Percentiles rank a stretch among this genome's conserved stretches.
phyloP scores from a whole-genome alignment of 2,797 vertebrate genomes.

The Pteronotus mesoamericanus region DNA sequence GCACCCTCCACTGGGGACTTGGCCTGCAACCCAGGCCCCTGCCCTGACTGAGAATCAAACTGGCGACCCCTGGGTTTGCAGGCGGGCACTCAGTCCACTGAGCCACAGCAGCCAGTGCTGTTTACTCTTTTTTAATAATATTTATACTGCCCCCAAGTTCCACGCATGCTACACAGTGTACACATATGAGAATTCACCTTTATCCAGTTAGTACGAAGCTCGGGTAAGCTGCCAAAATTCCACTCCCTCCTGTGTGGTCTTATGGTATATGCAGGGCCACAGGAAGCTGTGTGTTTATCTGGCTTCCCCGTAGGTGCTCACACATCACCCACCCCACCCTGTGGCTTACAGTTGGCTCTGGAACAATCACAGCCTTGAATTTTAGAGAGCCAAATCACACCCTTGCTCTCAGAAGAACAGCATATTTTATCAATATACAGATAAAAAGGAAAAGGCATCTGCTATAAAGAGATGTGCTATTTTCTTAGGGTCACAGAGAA shows the following conservation, averaged over 20 bases:
- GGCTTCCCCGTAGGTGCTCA: not conserved
- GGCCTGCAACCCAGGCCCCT: no score
- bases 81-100: no score
- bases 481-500: not conserved
- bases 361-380: not conserved
- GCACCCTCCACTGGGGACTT: no score
- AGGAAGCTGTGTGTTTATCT: not conserved
- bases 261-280: not conserved
- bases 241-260: not conserved
- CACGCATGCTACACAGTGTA: fast-evolving
- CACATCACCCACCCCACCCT: not conserved
- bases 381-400: not conserved
- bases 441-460: not conserved
- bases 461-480: not conserved
- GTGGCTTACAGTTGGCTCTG: not conserved
- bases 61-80: no score
- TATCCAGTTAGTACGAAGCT: not conserved
- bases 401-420: not conserved
- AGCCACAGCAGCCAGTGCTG: no score
- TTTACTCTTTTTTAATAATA: not conserved
- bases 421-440: not conserved
- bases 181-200: no score
- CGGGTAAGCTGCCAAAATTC: not conserved
- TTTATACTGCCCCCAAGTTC: not conserved
- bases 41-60: no score